A percentile compares a stretch with the other conserved stretches of the same genome.
These are phyloP conservation scores for Andrena dorsata DNA, from an alignment of 2,888 invertebrate species.

Conservation along the genomic window DNA sequence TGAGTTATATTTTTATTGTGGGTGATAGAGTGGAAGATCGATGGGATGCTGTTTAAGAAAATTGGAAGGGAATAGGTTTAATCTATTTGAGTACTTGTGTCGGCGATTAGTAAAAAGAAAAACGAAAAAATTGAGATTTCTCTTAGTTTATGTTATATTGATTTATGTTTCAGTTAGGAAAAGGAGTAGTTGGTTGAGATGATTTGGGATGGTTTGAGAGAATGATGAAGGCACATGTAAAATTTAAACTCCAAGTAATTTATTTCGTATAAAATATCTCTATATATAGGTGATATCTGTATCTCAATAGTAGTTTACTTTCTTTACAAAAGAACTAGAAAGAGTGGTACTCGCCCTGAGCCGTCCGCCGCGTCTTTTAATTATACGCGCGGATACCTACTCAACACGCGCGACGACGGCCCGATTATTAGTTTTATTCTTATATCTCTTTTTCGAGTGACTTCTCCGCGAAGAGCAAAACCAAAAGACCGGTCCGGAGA, in stretches of 20 bases:
- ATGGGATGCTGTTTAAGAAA: too few relatives aligned
- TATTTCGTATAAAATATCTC: constrained; percentile 83
- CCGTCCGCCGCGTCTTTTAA: constrained; percentile 46
- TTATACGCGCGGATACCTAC: constrained; percentile 47
- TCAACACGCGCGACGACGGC: constrained; percentile 53
- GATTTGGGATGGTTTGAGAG: not conserved
- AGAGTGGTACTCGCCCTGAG: constrained; percentile 78
- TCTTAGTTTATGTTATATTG: not conserved
- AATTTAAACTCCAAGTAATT: constrained; percentile 74
- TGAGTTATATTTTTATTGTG: too few relatives aligned
- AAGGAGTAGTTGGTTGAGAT: not conserved
- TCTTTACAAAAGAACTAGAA: constrained; percentile 80
- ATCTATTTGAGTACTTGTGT: too few relatives aligned
- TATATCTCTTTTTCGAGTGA: constrained; percentile 60
- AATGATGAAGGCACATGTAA: constrained; percentile 34
- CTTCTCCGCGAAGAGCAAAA: constrained; percentile 51
- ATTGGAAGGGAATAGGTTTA: too few relatives aligned
- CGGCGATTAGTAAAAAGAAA: not conserved
- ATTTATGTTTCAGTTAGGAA: not conserved
- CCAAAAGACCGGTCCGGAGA: constrained; percentile 51
- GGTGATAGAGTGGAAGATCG: too few relatives aligned
- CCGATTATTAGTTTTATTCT: constrained; percentile 43
- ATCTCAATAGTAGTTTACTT: constrained; percentile 78
- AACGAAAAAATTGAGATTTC: too few relatives aligned
- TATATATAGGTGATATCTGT: constrained; percentile 79